Evolutionary conservation across 2,888 invertebrate genomes (phyloP).

Genomic region (Mactromeris polynyma): DNA sequence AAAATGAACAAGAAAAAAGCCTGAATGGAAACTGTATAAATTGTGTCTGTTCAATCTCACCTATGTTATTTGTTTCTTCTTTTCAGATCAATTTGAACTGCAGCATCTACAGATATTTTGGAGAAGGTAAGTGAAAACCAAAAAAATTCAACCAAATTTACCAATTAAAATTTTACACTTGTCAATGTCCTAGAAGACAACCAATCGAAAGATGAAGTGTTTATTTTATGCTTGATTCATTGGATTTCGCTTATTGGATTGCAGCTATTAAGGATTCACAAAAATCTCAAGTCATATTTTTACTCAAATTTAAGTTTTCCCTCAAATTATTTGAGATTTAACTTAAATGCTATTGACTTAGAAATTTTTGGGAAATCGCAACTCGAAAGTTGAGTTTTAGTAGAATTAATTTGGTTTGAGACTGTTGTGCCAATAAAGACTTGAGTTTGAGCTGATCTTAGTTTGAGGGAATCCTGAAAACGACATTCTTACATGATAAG

Average conservation of each 20-base stretch:
- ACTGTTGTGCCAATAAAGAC: too few relatives aligned
- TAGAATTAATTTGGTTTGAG: too few relatives aligned
- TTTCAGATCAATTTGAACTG: neutral
- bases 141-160: neutral
- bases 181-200: neutral
- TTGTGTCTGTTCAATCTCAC: neutral
- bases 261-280: neutral
- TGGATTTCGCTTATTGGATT: neutral
- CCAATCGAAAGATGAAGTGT: neutral
- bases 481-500: too few relatives aligned
- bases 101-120: neutral
- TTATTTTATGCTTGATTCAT: neutral
- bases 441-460: too few relatives aligned
- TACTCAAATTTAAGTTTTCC: neutral
- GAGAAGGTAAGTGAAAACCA: neutral
- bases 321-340: too few relatives aligned
- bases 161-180: neutral
- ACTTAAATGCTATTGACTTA: too few relatives aligned
- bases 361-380: too few relatives aligned
- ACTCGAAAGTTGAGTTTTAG: too few relatives aligned
- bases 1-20: too few relatives aligned
- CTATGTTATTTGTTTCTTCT: neutral
- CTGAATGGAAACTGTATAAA: too few relatives aligned
- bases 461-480: too few relatives aligned
- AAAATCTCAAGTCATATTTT: neutral